Conservation (phyloP, 2,888 invertebrate species). For the Pammene aurita region DNA sequence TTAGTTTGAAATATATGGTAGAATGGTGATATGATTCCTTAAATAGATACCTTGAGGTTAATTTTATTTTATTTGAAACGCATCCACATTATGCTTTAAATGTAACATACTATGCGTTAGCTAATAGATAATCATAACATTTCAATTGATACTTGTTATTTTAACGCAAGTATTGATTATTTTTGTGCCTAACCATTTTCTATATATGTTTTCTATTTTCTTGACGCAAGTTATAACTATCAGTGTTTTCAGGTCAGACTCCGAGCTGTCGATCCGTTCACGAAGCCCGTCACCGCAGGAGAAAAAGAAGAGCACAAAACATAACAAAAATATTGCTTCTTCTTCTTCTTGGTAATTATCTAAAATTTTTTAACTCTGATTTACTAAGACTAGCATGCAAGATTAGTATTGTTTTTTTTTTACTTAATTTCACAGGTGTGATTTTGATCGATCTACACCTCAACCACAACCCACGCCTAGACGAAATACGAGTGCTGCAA, state of each 20-base stretch:
- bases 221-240: neutral
- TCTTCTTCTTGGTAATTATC: neutral
- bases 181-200: neutral
- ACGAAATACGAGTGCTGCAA: neutral
- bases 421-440: neutral
- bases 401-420: neutral
- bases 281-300: neutral
- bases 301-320: neutral
- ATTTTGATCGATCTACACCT: neutral
- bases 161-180: neutral
- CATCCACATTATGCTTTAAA: no score
- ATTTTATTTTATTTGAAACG: no score
- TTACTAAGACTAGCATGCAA: neutral
- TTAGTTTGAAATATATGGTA: no score
- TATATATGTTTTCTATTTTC: neutral
- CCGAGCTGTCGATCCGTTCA: neutral
- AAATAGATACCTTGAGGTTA: no score
- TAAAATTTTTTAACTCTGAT: neutral
- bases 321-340: neutral
- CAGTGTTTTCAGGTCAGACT: conserved; percentile 7
- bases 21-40: no score
- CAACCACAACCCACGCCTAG: neutral
- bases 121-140: no score
- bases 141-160: no score
- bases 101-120: no score